Evolutionary conservation across 2,888 invertebrate genomes (phyloP), one percentile per base, ranked within the genome.

Genomic region (Nebria salina): DNA sequence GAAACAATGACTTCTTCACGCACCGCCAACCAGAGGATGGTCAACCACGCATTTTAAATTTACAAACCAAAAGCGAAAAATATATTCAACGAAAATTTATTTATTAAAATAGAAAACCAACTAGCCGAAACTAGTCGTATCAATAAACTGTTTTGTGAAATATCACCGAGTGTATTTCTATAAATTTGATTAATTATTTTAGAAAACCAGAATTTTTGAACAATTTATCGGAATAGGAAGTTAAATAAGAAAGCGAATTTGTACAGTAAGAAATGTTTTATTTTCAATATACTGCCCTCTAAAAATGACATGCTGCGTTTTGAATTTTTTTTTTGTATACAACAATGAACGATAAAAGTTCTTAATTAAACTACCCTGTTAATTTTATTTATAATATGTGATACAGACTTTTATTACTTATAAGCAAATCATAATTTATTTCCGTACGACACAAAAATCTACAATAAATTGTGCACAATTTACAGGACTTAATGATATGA

Each of bases 251-350:
- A 26, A 66, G n/a, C 7, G 13, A 1, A 54, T 54, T 54, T 66
- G 20, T 81, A 81, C 81, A 81, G 76, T 81, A 81, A 81, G 81
- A 81, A 81, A 81, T 81, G 76, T 75, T 81, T 81, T 81, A 81
- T 81, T 76, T 76, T 81, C 75, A 81, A 81, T 81, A 81, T 81
- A 76, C 81, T 81, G 81, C 34, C 72, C 76, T 68, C 75, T 81
- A 81, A 76, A 81, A 81, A 76, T 76, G 80, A 80, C 81, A 81
- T 76, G 76, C 76, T 54, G 81, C 76, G 34, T 34, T 34, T 34
- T 34, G 5, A 34, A 20, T 42, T 81, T 54, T 81, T 68, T 64
- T 54, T 81, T 76, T 76, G 65, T 76, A 79, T 80, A 80, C 80
- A 81, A 81, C 81, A 81, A 76, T 76, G 76, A 76, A 76, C 72